These are phyloP conservation scores for Thecophora atra DNA, from an alignment of 2,888 invertebrate genomes.

Conservation along the genomic window DNA sequence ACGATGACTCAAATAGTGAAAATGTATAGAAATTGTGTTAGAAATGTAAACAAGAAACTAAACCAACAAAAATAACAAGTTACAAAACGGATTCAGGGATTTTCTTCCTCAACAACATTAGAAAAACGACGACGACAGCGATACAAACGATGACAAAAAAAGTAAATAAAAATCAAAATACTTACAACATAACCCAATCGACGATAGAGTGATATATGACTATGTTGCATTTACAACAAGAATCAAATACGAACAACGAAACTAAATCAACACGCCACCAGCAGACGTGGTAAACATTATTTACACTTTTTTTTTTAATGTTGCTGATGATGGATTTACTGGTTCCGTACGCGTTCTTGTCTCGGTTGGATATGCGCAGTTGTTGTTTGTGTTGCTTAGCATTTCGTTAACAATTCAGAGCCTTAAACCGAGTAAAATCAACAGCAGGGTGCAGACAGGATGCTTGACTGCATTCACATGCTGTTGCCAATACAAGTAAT, in stretches of 20 bases:
- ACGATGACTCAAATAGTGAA: constrained; percentile 30
- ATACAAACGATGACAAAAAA: constrained; percentile 1
- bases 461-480: constrained; percentile 26
- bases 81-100: constrained; percentile 25
- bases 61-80: constrained; percentile 38
- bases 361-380: neutral
- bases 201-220: neutral
- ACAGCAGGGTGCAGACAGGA: constrained; percentile 25
- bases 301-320: constrained; percentile 32
- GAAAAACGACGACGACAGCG: neutral
- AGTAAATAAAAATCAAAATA: neutral
- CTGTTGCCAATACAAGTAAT: constrained; percentile 12
- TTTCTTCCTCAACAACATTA: constrained; percentile 33
- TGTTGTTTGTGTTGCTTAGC: constrained; percentile 2
- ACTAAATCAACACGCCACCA: neutral
- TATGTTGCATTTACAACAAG: neutral
- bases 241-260: neutral
- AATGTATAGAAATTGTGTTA: constrained; percentile 38
- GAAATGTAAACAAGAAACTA: constrained; percentile 42
- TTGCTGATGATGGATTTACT: constrained; percentile 37
- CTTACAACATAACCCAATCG: neutral
- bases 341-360: constrained; percentile 24
- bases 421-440: neutral
- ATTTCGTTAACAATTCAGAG: constrained; percentile 19
- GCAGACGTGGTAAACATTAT: constrained; percentile 15